phyloP scores from a whole-genome alignment of 1,140 invertebrate species.

The Drosophila takahashii region DNA sequence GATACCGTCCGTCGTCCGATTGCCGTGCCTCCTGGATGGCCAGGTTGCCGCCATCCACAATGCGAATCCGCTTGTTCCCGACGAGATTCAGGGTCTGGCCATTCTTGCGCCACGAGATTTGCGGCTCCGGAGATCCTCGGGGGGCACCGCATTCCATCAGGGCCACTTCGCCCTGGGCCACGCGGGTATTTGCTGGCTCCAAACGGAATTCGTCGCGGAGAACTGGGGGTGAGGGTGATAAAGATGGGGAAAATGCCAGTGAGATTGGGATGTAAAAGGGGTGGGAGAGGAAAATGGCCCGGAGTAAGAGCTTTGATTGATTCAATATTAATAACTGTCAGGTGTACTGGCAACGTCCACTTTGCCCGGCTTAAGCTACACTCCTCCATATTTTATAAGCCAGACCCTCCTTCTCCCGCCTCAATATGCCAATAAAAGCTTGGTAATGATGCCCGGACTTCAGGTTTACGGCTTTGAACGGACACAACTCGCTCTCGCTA shows the following conservation, averaged over 20 bases:
- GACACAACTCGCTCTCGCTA: conserved; percentile 15
- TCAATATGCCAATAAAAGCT: conserved; percentile 75
- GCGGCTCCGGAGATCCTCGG: conserved; percentile 93
- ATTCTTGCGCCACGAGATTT: conserved; percentile 93
- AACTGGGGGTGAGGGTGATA: conserved; percentile 85
- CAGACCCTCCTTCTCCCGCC: conserved; percentile 1
- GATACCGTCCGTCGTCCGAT: conserved; percentile 92
- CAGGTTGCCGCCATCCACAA: conserved; percentile 92
- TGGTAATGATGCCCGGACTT: conserved; percentile 70
- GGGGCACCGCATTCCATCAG: conserved; percentile 94
- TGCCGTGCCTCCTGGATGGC: conserved; percentile 92
- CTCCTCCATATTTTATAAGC: conserved; percentile 69
- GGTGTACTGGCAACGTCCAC: conserved; percentile 31
- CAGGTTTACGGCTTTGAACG: conserved; percentile 59
- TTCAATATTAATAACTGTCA: conserved; percentile 83
- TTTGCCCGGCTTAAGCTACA: conserved; percentile 25
- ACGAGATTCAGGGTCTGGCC: conserved; percentile 90
- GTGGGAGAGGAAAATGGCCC: conserved; percentile 7
- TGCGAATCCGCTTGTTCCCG: conserved; percentile 87
- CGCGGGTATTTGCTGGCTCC: conserved; percentile 90
- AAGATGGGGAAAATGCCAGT: conserved; percentile 9
- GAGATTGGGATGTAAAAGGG: background rate
- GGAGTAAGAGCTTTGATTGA: conserved; percentile 74
- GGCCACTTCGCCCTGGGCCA: conserved; percentile 93
- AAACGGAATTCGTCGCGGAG: conserved; percentile 93